Conservation (phyloP, 92 coral and sea anemone species). For the Pocillopora grandis region DNA sequence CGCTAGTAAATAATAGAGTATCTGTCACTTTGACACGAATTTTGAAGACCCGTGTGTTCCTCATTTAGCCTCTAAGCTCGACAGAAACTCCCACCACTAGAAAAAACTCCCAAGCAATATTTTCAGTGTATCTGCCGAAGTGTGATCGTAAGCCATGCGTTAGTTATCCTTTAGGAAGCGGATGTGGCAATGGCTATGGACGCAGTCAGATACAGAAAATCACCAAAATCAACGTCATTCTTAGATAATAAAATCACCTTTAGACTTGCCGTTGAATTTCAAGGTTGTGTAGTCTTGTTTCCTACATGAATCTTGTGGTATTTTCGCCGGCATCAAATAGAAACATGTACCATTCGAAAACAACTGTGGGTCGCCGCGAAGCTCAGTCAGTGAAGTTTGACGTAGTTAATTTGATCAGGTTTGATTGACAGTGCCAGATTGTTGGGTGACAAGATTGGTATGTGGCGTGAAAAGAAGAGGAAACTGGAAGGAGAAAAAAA, state of each 20-base stretch:
- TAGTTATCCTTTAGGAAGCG: neutral
- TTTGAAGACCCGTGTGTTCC: neutral
- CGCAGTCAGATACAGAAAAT: neutral
- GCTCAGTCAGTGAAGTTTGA: constrained; percentile 1
- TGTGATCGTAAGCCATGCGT: no score
- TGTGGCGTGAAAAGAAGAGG: constrained; percentile 22
- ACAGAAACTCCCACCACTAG: neutral
- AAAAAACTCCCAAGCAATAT: neutral
- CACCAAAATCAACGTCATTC: neutral
- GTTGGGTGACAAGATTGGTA: constrained; percentile 23
- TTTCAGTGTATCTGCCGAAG: neutral
- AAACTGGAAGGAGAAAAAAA: neutral
- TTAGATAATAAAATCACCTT: constrained; percentile 1
- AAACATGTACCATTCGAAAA: constrained; percentile 13
- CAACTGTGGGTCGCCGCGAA: constrained; percentile 2
- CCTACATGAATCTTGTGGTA: neutral
- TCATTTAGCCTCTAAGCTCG: neutral
- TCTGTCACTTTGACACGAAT: neutral
- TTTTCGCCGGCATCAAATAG: no score
- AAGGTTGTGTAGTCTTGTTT: neutral
- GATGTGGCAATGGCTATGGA: neutral
- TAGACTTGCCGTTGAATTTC: neutral
- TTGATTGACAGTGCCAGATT: constrained; percentile 41
- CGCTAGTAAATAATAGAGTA: neutral
- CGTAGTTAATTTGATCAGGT: constrained; percentile 16